These are phyloP conservation scores for Enteromius unitaeniatus DNA, from an alignment of 2,797 vertebrate species.

Conservation along the genomic window DNA sequence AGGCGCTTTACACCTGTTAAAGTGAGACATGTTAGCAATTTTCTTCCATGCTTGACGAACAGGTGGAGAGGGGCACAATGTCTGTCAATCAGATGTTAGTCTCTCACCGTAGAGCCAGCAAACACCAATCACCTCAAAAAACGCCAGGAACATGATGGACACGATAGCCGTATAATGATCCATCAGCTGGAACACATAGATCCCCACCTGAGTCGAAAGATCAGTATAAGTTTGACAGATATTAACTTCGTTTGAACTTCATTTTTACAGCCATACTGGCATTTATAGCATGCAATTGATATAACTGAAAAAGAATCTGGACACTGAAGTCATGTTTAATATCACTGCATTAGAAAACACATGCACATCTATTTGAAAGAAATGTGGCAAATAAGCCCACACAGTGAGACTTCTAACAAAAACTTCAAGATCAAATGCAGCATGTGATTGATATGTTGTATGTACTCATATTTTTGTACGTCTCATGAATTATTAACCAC, in stretches of 20 bases:
- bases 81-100: neutral
- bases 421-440: neutral
- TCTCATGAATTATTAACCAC: neutral
- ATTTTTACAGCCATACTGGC: neutral
- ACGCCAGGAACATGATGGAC: conserved; percentile 80
- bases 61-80: neutral
- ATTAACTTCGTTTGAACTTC: neutral
- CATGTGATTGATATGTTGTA: neutral
- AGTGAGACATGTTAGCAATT: neutral
- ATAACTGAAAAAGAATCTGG: neutral
- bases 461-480: neutral
- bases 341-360: too few species aligned
- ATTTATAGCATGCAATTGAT: neutral
- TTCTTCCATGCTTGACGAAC: neutral
- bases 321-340: too few species aligned
- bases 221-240: neutral
- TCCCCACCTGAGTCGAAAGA: conserved; percentile 73
- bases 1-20: conserved; percentile 73
- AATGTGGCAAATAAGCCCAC: neutral
- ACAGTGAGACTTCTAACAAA: neutral
- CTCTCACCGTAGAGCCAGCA: conserved; percentile 79
- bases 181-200: conserved; percentile 84
- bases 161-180: conserved; percentile 83
- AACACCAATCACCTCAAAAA: conserved; percentile 78
- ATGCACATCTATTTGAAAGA: neutral